A percentile compares a stretch with the other conserved stretches of the same genome.
These are phyloP conservation scores for Acanthosepion lycidas DNA, from an alignment of 2,888 invertebrate genomes.

Conservation along the genomic window DNA sequence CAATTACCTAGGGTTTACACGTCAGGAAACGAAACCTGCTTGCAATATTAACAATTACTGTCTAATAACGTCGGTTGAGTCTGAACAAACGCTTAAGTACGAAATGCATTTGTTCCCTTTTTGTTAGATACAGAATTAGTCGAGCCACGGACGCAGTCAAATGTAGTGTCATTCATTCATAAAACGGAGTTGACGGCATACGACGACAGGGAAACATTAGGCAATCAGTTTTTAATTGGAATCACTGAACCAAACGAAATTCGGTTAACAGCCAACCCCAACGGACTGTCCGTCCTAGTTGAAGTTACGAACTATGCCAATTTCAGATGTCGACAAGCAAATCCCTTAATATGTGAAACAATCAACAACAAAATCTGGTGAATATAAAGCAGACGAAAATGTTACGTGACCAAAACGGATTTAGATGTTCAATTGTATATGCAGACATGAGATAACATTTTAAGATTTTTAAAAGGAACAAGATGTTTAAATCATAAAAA, in stretches of 20 bases:
- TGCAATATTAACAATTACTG: not conserved
- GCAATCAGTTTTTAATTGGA: not conserved
- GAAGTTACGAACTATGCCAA: not conserved
- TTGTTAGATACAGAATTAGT: not conserved
- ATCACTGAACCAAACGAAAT: not conserved
- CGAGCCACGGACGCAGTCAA: not conserved
- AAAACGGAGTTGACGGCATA: not conserved
- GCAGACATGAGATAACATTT: no score
- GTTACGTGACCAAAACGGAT: no score
- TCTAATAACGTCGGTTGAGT: not conserved
- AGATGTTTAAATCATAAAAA: no score
- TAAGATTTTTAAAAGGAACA: no score
- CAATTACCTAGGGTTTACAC: not conserved
- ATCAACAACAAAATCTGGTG: no score
- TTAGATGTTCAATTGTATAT: no score
- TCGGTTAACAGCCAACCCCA: not conserved
- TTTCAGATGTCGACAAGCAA: not conserved
- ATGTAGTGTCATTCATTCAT: not conserved
- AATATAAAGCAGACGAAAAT: no score
- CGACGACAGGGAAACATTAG: not conserved
- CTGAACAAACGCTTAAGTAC: not conserved
- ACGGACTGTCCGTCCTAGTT: not conserved
- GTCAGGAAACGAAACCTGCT: not conserved
- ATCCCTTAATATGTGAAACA: not conserved
- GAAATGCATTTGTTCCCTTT: not conserved